Evolutionary conservation across 2,113 vertebrate genomes (phyloP), one percentile per base, ranked within the genome.

Genomic region (Crotophaga sulcirostris): DNA sequence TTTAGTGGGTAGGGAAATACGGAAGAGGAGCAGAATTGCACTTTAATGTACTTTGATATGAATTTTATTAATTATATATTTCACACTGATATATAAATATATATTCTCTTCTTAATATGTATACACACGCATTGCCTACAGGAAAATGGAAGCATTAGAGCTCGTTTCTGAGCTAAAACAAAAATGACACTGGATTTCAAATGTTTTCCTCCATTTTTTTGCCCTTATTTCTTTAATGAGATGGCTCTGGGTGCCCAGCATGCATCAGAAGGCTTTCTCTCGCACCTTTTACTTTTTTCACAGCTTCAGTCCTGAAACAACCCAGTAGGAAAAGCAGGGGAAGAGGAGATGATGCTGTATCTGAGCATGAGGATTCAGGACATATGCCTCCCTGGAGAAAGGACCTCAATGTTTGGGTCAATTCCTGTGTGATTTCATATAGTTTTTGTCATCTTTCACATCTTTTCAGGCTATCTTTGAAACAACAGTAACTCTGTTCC

Each of bases 221-320:
- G 2, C 29, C 5, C 3, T 36, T 45, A 3, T 75, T 84, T 78
- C 44, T 87, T 59, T 64, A 29, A 33, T 28, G 45, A 64, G 56
- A 25, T 70, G 29, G 7, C 6, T 70, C 20, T 63, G 51, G 16
- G 29, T 59, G 21, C 34, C 23, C 29, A 74, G 38, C 47, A 28
- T 0, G 1, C 9, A 29, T 0, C 2, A 69, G 18, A 70, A 81
- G 2, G 29, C 24, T 67, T 77, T 77, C 54, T 64, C 40, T 82
- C 63, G 19, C 12, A 7, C 42, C 3, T 45, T 13, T 58, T 9
- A n/a, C 9, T 25, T 63, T 20, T 56, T 47, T 74, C 28, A 16
- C 16, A 23, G 16, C 19, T 90, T 89, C 31, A 55, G 1, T 87
- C 76, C 31, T 87, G 49, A 45, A 10, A 55, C 13, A 90, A 67